A percentile compares a stretch with the other conserved stretches of the same genome.
These are phyloP conservation scores for Synergus laeviventris DNA, from an alignment of 2,888 invertebrate species.

Conservation along the genomic window DNA sequence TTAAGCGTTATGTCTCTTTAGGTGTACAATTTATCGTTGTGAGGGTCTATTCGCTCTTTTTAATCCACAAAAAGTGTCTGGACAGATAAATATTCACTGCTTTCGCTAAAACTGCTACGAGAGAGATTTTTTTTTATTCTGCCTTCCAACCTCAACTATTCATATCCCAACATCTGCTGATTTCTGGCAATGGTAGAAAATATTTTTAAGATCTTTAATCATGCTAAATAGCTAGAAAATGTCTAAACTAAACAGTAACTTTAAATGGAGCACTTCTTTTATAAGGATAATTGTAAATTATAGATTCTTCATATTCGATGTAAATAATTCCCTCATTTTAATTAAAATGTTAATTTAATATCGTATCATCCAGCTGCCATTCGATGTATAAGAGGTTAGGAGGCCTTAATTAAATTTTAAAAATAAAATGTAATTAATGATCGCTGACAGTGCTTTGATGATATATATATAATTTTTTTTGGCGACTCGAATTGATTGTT, in stretches of 20 bases:
- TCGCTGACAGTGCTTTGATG: background rate
- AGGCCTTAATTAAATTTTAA: background rate
- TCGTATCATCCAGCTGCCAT: background rate
- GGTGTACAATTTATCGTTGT: constrained; percentile 21
- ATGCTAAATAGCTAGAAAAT: no score
- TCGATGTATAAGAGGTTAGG: background rate
- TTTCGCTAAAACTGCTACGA: constrained; percentile 4
- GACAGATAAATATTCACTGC: constrained; percentile 16
- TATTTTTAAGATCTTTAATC: background rate
- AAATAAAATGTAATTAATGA: background rate
- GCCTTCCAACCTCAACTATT: constrained; percentile 10
- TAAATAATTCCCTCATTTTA: background rate
- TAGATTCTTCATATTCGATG: background rate
- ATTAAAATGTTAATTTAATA: background rate
- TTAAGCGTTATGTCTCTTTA: constrained; percentile 21
- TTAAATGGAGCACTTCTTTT: no score
- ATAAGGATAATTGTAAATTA: background rate
- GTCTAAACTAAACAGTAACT: no score
- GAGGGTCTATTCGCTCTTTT: constrained; percentile 10
- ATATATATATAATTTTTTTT: constrained; percentile 4
- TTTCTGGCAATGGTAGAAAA: background rate
- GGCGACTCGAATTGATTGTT: constrained; percentile 1
- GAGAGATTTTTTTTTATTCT: constrained; percentile 35
- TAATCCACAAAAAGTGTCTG: constrained; percentile 35
- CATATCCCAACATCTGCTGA: constrained; percentile 8